Evolutionary conservation across 2,113 vertebrate species (phyloP), one percentile per base, ranked within the genome.

Genomic region (Tragulus kanchil): DNA sequence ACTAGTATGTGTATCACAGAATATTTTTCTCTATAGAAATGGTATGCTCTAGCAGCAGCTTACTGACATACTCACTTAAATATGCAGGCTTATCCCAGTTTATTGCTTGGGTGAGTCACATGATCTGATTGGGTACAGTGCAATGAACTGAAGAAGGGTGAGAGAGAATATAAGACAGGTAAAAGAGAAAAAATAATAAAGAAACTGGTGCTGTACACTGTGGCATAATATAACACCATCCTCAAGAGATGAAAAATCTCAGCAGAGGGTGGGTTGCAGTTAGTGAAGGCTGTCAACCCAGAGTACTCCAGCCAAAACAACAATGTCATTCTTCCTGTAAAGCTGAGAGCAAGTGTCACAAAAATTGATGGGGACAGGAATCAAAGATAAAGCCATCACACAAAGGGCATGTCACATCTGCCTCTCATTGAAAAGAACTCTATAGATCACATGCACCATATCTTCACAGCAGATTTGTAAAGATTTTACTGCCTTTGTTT

Each of bases 281-380:
- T 83, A 79, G 90, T 59, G 62, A 95, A 85, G 42, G 21, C 65
- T 84, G 71, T 59, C 4, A 13, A 83, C 45, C 31, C 48, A 62
- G 56, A 19, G 7, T 50, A 54, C 50, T 50, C 83, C 56, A 89
- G 28, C 56, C n/a, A 64, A 71, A 77, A 88, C 26, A 85, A 90
- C 95, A 92, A 84, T 28, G 48, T 58, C 84, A 84, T 91, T 91
- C 42, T 78, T 71, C 65, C 61, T 89, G 9, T 92, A 90, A 92
- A 92, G 48, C 59, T 92, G 52, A 91, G 71, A 95, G 45, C 9
- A 89, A 75, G 67, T 36, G 25, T 5, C 67, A 89, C 56, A 73
- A 79, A 86, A 94, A 93, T 59, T 88, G 31, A 95, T 45, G 48
- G 62, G 65, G 64, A 89, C 56, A 84, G 23, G 15, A 21, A 93